Conservation (phyloP, 2,113 vertebrate species). For the Lampris megalopsis region DNA sequence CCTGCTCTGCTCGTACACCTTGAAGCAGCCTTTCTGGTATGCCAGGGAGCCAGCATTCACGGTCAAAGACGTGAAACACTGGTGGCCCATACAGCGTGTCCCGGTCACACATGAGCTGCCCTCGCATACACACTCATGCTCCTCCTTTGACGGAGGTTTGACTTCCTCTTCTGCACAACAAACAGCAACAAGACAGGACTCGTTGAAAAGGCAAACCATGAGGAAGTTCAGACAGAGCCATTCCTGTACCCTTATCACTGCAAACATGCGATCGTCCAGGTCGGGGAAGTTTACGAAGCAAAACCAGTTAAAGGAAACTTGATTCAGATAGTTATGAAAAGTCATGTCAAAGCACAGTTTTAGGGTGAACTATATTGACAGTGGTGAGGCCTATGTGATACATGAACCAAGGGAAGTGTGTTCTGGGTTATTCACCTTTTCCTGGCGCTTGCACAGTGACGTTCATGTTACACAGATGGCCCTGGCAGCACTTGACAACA, state of each 20-base stretch:
- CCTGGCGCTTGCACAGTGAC: slow-evolving; percentile 88
- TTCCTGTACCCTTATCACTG: background rate
- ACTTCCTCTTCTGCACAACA: slow-evolving; percentile 82
- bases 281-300: background rate
- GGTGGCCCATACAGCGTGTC: slow-evolving; percentile 91
- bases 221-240: background rate
- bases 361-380: slow-evolving; percentile 11
- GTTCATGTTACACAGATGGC: slow-evolving; percentile 96
- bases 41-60: slow-evolving; percentile 86
- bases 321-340: background rate
- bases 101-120: slow-evolving; percentile 90
- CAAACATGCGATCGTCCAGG: background rate
- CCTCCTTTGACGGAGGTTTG: slow-evolving; percentile 81
- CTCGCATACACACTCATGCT: slow-evolving; percentile 94
- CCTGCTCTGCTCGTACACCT: slow-evolving; percentile 93
- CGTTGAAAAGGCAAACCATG: background rate
- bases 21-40: slow-evolving; percentile 98
- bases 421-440: slow-evolving; percentile 84
- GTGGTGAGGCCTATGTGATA: slow-evolving; percentile 12
- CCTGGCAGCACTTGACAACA: slow-evolving; percentile 94
- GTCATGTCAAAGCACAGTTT: slow-evolving; percentile 1
- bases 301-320: background rate
- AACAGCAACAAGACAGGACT: slow-evolving; percentile 4
- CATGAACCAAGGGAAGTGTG: slow-evolving; percentile 45
- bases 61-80: slow-evolving; percentile 93